Evolutionary conservation across 2,113 vertebrate species (phyloP).

Genomic region (Burhinus bistriatus): DNA sequence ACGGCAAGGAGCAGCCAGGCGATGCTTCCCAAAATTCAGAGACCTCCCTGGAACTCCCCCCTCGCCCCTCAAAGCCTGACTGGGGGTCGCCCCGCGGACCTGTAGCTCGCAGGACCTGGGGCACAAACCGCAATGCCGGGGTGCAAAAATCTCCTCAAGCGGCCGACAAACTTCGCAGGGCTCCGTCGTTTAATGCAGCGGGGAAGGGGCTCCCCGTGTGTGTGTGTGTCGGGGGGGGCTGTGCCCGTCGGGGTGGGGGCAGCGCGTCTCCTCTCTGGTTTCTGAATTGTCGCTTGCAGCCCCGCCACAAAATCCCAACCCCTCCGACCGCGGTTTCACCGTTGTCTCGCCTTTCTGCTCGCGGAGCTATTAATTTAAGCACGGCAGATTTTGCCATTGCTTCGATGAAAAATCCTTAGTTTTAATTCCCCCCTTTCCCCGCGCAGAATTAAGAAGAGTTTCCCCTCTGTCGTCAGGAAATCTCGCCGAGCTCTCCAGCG

Average conservation of each 20-base stretch:
- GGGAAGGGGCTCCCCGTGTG: neutral
- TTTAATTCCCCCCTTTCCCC: neutral
- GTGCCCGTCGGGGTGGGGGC: neutral
- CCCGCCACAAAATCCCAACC: neutral
- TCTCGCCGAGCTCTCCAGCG: neutral
- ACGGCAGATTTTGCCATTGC: neutral
- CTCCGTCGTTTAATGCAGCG: neutral
- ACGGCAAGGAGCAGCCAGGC: neutral
- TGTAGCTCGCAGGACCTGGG: neutral
- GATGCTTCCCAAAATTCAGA: neutral
- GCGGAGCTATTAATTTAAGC: neutral
- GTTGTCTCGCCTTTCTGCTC: neutral
- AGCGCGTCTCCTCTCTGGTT: neutral
- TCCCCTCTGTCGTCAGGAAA: neutral
- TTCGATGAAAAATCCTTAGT: neutral
- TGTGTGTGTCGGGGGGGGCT: neutral
- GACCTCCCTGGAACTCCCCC: neutral
- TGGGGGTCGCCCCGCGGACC: neutral
- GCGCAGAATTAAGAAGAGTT: neutral
- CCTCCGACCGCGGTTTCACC: neutral
- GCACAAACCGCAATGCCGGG: neutral
- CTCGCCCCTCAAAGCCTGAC: neutral
- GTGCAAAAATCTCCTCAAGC: neutral
- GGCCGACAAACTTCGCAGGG: neutral
- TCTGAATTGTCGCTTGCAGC: neutral